A percentile compares a stretch with the other conserved stretches of the same genome.
Conservation (phyloP, 1,140 invertebrate species). For the Polypedilum vanderplanki region DNA sequence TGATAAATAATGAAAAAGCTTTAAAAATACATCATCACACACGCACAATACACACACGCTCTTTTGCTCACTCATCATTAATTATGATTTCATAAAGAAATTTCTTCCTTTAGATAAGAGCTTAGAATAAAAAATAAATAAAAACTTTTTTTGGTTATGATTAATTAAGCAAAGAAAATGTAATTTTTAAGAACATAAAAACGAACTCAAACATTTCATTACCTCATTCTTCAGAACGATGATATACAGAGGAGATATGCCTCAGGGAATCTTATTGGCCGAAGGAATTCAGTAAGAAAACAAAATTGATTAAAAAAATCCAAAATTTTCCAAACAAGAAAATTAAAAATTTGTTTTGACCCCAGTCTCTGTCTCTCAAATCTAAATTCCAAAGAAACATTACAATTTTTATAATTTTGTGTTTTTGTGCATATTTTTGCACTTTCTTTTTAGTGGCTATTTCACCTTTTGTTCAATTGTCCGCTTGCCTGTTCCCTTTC, state of each 20-base stretch:
- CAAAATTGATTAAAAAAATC: conserved; percentile 16
- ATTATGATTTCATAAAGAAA: too few species aligned
- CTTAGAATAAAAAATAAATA: too few species aligned
- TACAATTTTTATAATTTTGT: neutral
- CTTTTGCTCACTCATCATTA: too few species aligned
- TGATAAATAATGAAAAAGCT: too few species aligned
- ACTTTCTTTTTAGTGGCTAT: conserved; percentile 6
- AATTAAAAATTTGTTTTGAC: neutral
- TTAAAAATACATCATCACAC: too few species aligned
- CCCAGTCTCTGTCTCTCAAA: neutral
- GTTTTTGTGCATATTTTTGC: neutral
- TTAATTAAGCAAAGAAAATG: neutral
- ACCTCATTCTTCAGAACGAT: conserved; percentile 37
- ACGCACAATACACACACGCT: too few species aligned
- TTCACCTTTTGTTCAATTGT: too few species aligned
- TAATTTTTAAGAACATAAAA: conserved; percentile 15
- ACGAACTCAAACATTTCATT: conserved; percentile 31
- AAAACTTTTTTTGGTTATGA: neutral
- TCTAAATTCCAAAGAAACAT: conserved; percentile 6
- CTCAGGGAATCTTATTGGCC: conserved; percentile 32
- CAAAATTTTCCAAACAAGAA: neutral
- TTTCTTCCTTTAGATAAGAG: too few species aligned
- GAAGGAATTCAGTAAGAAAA: conserved; percentile 24
- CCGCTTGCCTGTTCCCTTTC: too few species aligned
- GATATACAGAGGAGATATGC: conserved; percentile 59